A percentile compares a stretch with the other conserved stretches of the same genome.
These are phyloP conservation scores for Dromococcyx pavoninus DNA, from an alignment of 2,797 vertebrate species.

Conservation along the genomic window DNA sequence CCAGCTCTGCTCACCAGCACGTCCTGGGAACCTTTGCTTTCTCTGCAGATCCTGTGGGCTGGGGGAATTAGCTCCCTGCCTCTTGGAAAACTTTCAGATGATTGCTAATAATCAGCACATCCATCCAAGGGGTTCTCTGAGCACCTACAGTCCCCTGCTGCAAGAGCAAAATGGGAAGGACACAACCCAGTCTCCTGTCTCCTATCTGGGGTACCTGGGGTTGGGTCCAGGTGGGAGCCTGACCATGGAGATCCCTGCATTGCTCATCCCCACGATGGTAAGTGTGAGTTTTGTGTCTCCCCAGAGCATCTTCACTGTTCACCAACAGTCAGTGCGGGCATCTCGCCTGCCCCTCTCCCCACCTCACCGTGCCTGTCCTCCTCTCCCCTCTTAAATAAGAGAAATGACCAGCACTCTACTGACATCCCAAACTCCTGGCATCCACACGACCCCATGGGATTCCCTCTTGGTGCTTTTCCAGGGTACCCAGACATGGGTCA, in stretches of 20 bases:
- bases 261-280: neutral
- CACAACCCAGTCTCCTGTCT: neutral
- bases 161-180: neutral
- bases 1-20: neutral
- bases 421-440: neutral
- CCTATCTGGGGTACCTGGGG: too few species aligned
- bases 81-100: slow-evolving; percentile 20
- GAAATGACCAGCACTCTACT: neutral
- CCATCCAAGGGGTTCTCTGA: neutral
- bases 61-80: neutral
- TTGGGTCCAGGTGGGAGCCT: neutral
- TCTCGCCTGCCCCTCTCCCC: neutral
- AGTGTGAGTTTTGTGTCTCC: neutral
- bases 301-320: neutral
- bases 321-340: neutral
- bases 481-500: too few species aligned
- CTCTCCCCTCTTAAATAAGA: neutral
- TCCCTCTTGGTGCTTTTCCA: fast-evolving
- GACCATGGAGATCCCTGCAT: neutral
- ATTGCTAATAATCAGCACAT: neutral
- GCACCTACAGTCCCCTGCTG: neutral
- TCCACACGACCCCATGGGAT: fast-evolving
- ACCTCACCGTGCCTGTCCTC: neutral
- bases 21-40: neutral
- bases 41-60: neutral